Percentiles rank a stretch among this genome's conserved stretches.
phyloP scores from a whole-genome alignment of 2,888 invertebrate species.

The Melanostoma scalare region DNA sequence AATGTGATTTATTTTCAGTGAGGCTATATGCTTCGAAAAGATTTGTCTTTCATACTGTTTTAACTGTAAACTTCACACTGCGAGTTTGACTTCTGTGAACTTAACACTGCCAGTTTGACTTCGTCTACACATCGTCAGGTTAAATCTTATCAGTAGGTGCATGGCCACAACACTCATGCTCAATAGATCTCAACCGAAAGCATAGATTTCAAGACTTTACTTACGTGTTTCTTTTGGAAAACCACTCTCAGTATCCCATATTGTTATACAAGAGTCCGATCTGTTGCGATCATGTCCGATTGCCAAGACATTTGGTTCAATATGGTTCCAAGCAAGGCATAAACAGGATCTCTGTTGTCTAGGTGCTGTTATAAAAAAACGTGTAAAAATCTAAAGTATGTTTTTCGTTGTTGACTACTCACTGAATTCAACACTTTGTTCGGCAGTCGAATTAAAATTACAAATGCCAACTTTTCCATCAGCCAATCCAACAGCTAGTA shows the following conservation, averaged over 20 bases:
- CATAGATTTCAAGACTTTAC: conserved; percentile 14
- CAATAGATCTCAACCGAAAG: too few species aligned
- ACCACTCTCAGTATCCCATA: conserved; percentile 89
- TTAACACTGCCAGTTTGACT: too few species aligned
- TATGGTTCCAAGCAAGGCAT: conserved; percentile 93
- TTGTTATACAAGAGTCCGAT: conserved; percentile 92
- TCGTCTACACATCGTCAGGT: too few species aligned
- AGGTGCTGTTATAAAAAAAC: conserved; percentile 85
- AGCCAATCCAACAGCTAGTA: conserved; percentile 93
- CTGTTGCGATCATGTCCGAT: conserved; percentile 95
- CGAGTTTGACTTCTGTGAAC: too few species aligned
- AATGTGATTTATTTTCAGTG: too few species aligned
- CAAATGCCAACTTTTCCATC: conserved; percentile 94
- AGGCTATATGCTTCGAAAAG: too few species aligned
- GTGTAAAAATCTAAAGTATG: neutral
- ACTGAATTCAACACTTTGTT: conserved; percentile 81
- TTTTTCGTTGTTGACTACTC: conserved; percentile 50
- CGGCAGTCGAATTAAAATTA: conserved; percentile 89
- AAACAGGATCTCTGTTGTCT: conserved; percentile 93
- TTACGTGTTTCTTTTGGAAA: conserved; percentile 79
- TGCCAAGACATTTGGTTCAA: conserved; percentile 91
- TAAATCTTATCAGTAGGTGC: too few species aligned
- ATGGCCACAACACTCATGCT: too few species aligned
- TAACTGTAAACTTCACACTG: too few species aligned
- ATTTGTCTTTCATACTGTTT: too few species aligned